A percentile compares a stretch with the other conserved stretches of the same genome.
phyloP scores from a whole-genome alignment of 2,797 vertebrate species.

The Microctenopoma steveboyesi region DNA sequence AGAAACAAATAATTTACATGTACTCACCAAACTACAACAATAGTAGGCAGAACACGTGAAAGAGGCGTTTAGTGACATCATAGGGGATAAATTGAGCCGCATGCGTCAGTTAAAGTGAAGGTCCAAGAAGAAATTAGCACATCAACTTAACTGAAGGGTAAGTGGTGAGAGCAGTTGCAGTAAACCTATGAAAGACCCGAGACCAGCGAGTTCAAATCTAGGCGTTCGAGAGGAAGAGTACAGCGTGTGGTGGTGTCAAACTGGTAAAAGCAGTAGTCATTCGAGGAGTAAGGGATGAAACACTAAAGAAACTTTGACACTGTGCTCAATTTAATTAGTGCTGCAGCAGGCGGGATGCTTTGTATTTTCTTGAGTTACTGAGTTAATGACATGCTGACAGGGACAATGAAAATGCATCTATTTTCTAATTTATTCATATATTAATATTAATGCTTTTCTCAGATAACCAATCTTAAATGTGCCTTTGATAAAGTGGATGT shows the following conservation, averaged over 20 bases:
- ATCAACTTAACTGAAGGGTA: conserved; percentile 13
- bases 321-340: background rate
- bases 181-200: background rate
- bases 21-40: too few relatives aligned
- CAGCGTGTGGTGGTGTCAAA: too few relatives aligned
- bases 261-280: background rate
- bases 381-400: background rate
- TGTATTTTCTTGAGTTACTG: background rate
- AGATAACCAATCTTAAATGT: background rate
- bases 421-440: background rate
- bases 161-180: conserved; percentile 7
- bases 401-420: background rate
- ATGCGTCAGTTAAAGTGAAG: conserved; percentile 1
- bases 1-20: too few relatives aligned
- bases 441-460: background rate
- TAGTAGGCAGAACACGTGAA: too few relatives aligned
- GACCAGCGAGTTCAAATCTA: too few relatives aligned
- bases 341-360: background rate
- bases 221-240: too few relatives aligned
- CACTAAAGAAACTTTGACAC: background rate
- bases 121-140: background rate
- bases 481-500: background rate
- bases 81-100: background rate
- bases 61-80: background rate
- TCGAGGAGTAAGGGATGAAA: conserved; percentile 4